Percentiles rank a stretch among this genome's conserved stretches.
Evolutionary conservation across 1,140 invertebrate species (phyloP).

Genomic region (Andricus grossulariae): DNA sequence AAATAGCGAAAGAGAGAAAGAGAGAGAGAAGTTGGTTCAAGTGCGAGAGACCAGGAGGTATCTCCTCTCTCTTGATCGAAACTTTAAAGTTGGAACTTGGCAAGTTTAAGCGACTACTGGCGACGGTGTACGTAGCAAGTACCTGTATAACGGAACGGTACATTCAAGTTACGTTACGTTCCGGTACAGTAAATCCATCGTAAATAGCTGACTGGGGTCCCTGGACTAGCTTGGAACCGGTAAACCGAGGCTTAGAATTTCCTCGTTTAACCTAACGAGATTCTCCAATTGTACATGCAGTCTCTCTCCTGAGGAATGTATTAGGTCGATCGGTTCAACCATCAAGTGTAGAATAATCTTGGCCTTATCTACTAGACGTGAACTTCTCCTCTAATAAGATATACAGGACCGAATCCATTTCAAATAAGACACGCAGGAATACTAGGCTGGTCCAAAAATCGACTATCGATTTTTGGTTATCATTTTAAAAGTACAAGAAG

Average conservation of each 20-base stretch:
- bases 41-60: background rate
- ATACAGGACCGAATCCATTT: too few relatives aligned
- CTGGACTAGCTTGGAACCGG: conserved; percentile 50
- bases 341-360: background rate
- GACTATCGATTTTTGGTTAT: too few relatives aligned
- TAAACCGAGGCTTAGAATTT: conserved; percentile 59
- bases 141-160: conserved; percentile 55
- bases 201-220: conserved; percentile 61
- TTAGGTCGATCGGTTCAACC: conserved; percentile 2
- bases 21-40: conserved; percentile 35
- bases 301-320: conserved; percentile 45
- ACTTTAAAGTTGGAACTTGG: conserved; percentile 52
- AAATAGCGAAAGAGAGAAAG: conserved; percentile 42
- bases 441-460: too few relatives aligned
- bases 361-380: too few relatives aligned
- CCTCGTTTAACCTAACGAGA: conserved; percentile 60
- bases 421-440: too few relatives aligned
- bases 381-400: too few relatives aligned
- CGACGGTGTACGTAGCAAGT: conserved; percentile 45
- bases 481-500: too few relatives aligned
- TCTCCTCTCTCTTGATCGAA: conserved; percentile 42
- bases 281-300: conserved; percentile 50
- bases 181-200: conserved; percentile 57
- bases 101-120: conserved; percentile 51
- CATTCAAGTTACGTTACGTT: conserved; percentile 57